Conservation (phyloP, 2,113 vertebrate species). For the Perccottus glenii region DNA sequence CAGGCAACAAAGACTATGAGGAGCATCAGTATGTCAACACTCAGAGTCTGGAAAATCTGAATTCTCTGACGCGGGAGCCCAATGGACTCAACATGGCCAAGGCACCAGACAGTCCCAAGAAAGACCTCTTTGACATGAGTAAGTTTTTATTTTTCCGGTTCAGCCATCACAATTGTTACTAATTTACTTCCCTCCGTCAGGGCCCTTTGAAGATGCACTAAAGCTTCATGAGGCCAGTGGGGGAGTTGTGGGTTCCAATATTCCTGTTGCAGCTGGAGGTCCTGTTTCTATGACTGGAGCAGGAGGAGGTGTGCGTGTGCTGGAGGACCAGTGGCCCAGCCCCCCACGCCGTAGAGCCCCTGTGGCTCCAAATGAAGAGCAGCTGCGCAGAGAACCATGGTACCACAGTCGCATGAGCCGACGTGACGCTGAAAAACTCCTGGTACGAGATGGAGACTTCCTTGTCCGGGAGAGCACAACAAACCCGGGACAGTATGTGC, state of each 20-base stretch:
- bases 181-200: constrained; percentile 60
- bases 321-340: constrained; percentile 91
- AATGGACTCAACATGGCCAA: constrained; percentile 44
- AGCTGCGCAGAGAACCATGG: constrained; percentile 89
- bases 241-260: constrained; percentile 39
- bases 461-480: constrained; percentile 94
- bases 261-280: constrained; percentile 7
- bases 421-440: constrained; percentile 87
- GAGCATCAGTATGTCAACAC: constrained; percentile 98
- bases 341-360: constrained; percentile 88
- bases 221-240: constrained; percentile 86
- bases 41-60: constrained; percentile 82
- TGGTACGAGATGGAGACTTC: constrained; percentile 91
- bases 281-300: constrained; percentile 11
- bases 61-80: constrained; percentile 33
- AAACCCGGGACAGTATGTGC: constrained; percentile 94
- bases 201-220: constrained; percentile 94
- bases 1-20: constrained; percentile 86
- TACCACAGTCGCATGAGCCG: constrained; percentile 96
- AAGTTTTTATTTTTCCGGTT: constrained; percentile 47
- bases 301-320: constrained; percentile 42
- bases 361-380: constrained; percentile 91
- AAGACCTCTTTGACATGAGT: constrained; percentile 98
- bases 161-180: not conserved
- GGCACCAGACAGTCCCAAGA: constrained; percentile 86